Percentiles rank a stretch among this genome's conserved stretches.
phyloP scores from a whole-genome alignment of 2,797 vertebrate genomes.

The Gymnoscopelus braueri region DNA sequence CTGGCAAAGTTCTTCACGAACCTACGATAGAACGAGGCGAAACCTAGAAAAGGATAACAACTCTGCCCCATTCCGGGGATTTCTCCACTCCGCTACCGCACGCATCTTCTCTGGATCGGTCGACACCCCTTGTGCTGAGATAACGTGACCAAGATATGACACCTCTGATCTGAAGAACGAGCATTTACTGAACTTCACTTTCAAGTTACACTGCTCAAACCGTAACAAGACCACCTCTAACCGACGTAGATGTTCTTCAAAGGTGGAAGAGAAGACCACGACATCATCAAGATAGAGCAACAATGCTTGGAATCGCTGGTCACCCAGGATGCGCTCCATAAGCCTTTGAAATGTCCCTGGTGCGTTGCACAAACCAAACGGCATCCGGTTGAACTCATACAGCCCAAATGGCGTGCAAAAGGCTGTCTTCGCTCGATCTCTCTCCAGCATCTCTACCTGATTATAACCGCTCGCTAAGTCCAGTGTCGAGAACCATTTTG shows the following conservation, averaged over 20 bases:
- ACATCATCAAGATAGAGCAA: constrained; percentile 1
- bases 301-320: background rate
- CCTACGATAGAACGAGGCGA: too few species aligned
- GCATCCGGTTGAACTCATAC: constrained; percentile 2
- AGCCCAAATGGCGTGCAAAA: constrained; percentile 10
- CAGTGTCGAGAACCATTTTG: background rate
- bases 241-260: background rate
- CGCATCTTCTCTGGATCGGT: background rate
- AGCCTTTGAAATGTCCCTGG: background rate
- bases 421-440: background rate
- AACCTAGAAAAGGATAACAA: background rate
- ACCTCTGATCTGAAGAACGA: constrained; percentile 2
- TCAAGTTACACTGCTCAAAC: background rate
- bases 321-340: background rate
- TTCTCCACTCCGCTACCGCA: background rate
- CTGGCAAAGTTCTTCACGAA: too few species aligned
- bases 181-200: background rate
- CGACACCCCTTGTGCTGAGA: background rate
- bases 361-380: background rate
- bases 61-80: background rate
- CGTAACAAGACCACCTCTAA: background rate
- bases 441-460: background rate
- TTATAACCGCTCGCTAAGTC: constrained; percentile 1
- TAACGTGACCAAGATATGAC: background rate
- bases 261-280: background rate